Percentiles rank a stretch among this genome's conserved stretches.
These are phyloP conservation scores for Cinclus cinclus DNA, from an alignment of 2,113 vertebrate species.

Conservation along the genomic window DNA sequence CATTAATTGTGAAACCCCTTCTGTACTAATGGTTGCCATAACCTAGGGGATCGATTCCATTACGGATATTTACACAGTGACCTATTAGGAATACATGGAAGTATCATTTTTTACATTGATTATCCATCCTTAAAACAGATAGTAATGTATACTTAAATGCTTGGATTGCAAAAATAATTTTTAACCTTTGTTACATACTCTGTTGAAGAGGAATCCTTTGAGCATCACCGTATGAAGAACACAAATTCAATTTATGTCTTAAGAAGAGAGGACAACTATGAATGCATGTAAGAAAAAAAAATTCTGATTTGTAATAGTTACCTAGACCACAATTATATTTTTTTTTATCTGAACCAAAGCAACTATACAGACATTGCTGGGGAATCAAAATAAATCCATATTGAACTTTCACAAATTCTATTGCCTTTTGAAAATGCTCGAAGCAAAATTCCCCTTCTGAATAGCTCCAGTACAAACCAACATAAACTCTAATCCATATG, in stretches of 20 bases:
- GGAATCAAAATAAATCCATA: not conserved
- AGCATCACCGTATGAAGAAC: constrained; percentile 46
- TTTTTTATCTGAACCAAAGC: not conserved
- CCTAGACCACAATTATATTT: not conserved
- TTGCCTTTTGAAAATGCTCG: not conserved
- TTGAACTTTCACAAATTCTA: not conserved
- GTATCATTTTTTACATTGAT: constrained; percentile 71
- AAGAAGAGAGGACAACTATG: constrained; percentile 39
- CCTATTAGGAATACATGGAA: constrained; percentile 67
- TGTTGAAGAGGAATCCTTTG: constrained; percentile 71
- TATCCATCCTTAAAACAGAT: constrained; percentile 68
- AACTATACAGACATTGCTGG: not conserved
- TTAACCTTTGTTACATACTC: constrained; percentile 70
- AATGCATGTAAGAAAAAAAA: not conserved
- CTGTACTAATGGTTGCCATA: constrained; percentile 62
- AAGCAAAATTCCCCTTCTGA: not conserved
- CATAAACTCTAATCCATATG: not conserved
- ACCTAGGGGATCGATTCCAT: constrained; percentile 69
- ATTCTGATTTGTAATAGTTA: not conserved
- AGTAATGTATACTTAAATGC: constrained; percentile 66
- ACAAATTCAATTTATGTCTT: constrained; percentile 61
- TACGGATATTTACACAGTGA: constrained; percentile 74
- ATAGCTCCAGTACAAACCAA: not conserved
- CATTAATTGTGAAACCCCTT: constrained; percentile 62
- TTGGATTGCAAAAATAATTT: constrained; percentile 69